These are phyloP conservation scores for Adelosebastes latens DNA, from an alignment of 2,797 vertebrate species.

Conservation along the genomic window DNA sequence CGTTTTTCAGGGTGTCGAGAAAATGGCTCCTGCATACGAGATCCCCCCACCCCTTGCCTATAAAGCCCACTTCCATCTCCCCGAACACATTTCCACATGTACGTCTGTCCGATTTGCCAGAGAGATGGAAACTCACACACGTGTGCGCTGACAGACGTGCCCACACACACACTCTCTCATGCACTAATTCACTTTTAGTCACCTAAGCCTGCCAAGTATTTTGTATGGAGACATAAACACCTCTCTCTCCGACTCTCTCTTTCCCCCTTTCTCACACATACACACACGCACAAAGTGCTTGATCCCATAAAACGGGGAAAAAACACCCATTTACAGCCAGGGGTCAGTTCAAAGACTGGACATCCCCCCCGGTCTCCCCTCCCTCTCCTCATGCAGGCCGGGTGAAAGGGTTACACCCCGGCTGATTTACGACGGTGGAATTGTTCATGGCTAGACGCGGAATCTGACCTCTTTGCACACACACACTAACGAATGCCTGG, in stretches of 20 bases:
- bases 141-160: conserved; percentile 44
- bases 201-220: conserved; percentile 66
- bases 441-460: conserved; percentile 55
- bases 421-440: conserved; percentile 68
- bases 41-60: background rate
- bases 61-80: conserved; percentile 44
- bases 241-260: conserved; percentile 23
- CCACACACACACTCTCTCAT: conserved; percentile 52
- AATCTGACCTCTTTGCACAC: conserved; percentile 59
- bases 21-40: conserved; percentile 54
- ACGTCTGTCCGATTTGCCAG: conserved; percentile 27
- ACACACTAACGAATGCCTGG: background rate
- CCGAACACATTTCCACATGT: conserved; percentile 66
- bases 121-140: conserved; percentile 62
- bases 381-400: conserved; percentile 7
- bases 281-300: conserved; percentile 32
- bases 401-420: conserved; percentile 65
- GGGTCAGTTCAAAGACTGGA: conserved; percentile 75
- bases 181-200: conserved; percentile 68
- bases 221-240: conserved; percentile 70
- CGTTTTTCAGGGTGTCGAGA: conserved; percentile 59
- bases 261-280: conserved; percentile 13
- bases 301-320: conserved; percentile 43
- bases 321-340: conserved; percentile 70
- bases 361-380: conserved; percentile 2